Conservation (phyloP, 2,113 vertebrate species). For the Callospermophilus lateralis region DNA sequence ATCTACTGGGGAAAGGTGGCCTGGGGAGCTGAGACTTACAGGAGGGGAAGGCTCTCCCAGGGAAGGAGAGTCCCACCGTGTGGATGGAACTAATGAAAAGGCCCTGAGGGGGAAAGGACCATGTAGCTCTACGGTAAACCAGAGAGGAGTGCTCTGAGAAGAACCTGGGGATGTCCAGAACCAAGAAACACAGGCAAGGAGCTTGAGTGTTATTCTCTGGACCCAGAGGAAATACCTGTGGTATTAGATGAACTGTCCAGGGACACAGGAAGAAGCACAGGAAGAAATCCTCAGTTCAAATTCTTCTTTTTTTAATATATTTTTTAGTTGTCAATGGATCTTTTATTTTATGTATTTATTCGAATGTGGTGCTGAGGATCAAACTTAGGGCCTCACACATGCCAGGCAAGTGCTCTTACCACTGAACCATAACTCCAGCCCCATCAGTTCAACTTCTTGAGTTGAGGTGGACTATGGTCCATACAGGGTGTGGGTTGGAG, state of each 20-base stretch:
- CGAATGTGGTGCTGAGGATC: too few species aligned
- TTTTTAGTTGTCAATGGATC: too few species aligned
- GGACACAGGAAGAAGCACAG: neutral
- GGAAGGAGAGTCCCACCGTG: neutral
- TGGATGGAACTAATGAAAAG: neutral
- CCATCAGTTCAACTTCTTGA: neutral
- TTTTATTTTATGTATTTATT: too few species aligned
- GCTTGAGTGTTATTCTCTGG: neutral
- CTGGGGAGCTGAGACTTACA: neutral
- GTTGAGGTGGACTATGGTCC: neutral
- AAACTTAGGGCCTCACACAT: too few species aligned
- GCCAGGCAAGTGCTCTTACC: too few species aligned
- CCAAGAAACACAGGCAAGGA: neutral
- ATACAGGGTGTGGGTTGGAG: neutral
- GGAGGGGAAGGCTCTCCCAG: neutral
- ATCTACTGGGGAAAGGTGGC: too few species aligned
- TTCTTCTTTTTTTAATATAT: neutral
- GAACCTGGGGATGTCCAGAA: neutral
- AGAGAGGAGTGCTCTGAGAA: neutral
- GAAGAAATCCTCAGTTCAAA: neutral
- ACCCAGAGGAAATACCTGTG: neutral
- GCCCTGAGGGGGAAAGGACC: neutral
- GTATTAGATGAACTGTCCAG: neutral
- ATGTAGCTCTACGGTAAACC: neutral
- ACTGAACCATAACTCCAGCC: too few species aligned